Conservation (phyloP, 2,113 vertebrate genomes). For the Ploceus nigricollis region DNA sequence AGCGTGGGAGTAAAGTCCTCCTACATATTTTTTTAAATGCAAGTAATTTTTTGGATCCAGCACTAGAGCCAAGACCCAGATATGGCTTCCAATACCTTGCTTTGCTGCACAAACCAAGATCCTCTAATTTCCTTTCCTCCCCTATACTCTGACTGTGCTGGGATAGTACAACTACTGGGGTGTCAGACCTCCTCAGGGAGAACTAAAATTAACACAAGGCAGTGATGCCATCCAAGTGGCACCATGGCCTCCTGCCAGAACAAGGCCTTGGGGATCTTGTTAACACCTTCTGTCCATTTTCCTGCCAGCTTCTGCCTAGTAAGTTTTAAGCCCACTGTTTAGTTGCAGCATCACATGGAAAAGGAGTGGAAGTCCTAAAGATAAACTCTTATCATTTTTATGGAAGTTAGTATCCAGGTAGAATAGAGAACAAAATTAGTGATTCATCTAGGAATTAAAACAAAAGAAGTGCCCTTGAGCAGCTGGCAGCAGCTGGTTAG, state of each 20-base stretch:
- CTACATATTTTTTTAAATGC: not conserved
- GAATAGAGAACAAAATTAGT: not conserved
- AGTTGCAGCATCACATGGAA: not conserved
- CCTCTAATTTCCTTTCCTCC: not conserved
- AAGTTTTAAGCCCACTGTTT: not conserved
- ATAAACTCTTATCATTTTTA: not conserved
- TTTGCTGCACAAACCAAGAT: not conserved
- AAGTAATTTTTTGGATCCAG: not conserved
- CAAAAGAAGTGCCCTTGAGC: not conserved
- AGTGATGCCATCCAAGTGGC: not conserved
- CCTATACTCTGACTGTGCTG: not conserved
- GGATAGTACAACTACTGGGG: not conserved
- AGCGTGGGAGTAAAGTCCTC: not conserved
- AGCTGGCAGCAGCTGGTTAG: not conserved
- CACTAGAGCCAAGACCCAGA: not conserved
- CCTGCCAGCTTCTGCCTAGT: not conserved
- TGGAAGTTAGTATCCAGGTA: not conserved
- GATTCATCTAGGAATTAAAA: not conserved
- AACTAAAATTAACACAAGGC: not conserved
- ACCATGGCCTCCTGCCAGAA: not conserved
- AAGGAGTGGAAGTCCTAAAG: not conserved
- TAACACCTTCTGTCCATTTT: not conserved
- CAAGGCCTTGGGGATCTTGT: not conserved
- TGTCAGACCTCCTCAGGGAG: not conserved
- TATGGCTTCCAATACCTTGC: fast-evolving